These are phyloP conservation scores for Abramis brama DNA, from an alignment of 2,113 vertebrate species.

Conservation along the genomic window DNA sequence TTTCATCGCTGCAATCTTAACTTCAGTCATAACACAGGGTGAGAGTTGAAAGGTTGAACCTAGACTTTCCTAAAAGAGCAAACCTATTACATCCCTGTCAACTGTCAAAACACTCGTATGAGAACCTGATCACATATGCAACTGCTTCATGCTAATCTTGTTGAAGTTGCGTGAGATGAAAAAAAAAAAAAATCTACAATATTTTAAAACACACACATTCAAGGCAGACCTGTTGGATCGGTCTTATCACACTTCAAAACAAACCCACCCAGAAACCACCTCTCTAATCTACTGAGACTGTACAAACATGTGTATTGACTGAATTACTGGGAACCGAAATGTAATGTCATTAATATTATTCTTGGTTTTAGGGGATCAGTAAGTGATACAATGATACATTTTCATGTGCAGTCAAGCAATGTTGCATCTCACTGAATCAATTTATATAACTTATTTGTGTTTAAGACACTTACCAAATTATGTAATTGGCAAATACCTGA, in stretches of 20 bases:
- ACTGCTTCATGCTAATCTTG: constrained; percentile 1
- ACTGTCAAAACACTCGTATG: neutral
- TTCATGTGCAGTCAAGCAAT: neutral
- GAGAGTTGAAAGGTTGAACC: constrained; percentile 39
- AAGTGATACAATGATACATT: neutral
- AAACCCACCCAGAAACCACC: constrained; percentile 13
- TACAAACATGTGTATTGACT: neutral
- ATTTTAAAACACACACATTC: constrained; percentile 40
- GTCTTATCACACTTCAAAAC: constrained; percentile 41
- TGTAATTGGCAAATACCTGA: neutral
- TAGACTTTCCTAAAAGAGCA: neutral
- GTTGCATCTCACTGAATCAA: neutral
- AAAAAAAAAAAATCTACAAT: neutral
- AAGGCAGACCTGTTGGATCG: constrained; percentile 52
- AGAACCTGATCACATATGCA: neutral
- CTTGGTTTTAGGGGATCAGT: neutral
- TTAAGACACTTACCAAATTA: neutral
- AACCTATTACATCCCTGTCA: constrained; percentile 18
- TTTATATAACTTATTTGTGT: neutral
- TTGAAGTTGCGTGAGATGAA: neutral
- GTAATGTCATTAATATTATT: neutral
- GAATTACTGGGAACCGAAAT: constrained; percentile 6
- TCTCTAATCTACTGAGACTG: constrained; percentile 19
- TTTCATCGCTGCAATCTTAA: neutral
- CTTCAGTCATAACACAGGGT: constrained; percentile 38